Evolutionary conservation across 2,797 vertebrate genomes (phyloP), one percentile per base, ranked within the genome.

Genomic region (Hyperoplus immaculatus): DNA sequence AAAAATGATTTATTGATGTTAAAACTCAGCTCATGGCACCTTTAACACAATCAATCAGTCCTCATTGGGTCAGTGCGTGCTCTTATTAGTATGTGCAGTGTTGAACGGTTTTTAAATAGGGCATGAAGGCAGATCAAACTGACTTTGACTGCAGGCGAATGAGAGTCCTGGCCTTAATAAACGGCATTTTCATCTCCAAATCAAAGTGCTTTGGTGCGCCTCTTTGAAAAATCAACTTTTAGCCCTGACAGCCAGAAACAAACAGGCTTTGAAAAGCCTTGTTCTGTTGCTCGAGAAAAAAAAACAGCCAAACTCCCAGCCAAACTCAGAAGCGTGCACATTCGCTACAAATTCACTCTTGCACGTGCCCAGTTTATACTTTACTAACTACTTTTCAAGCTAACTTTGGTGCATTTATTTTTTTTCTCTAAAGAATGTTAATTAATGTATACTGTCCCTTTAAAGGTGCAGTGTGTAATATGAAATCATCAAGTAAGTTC

Each of bases 111-210:
- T 56, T 60, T 36, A 50, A 78, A 75, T 61, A 65, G 64, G 46
- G n/a, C 53, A 47, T 6, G 1, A 21, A 50, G 65, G 16, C 66
- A 4, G 75, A 81, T 80, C 46, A 84, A 74, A 57, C 56, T 36
- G 57, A 73, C 58, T 59, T 45, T 75, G 66, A 65, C 21, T 29
- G 10, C 1, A 15, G 9, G 29, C 2, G 8, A 81, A 62, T n/a
- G 13, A 77, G 59, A 59, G 70, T 53, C 70, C 64, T 54, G 76
- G 56, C 67, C 75, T 67, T 74, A 29, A 75, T 78, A 79, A 85
- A 75, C 29, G 63, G 36, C 50, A 41, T 38, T 66, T 87, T 83
- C 67, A 81, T 78, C 69, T 83, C 39, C 58, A 59, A 75, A 77
- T 85, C 78, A 83, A 81, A 83, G 67, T 13, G 69, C 41, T 58